Evolutionary conservation across 1,140 invertebrate genomes (phyloP).

Genomic region (Steinernema feltiae): DNA sequence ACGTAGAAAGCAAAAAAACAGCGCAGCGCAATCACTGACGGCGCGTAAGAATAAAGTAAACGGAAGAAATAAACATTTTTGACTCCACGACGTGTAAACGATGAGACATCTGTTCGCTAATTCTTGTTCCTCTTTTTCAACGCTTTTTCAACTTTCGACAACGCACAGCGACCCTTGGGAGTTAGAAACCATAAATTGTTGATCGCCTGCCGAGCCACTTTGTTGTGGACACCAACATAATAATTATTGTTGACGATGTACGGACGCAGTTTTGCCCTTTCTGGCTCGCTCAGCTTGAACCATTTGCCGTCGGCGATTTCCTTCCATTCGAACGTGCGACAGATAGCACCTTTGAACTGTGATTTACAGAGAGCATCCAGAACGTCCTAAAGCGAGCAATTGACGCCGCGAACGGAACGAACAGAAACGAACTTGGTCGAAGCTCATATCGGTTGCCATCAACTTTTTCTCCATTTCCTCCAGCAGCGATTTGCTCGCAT

Average conservation of each 20-base stretch:
- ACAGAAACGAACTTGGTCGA: conserved; percentile 40
- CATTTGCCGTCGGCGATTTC: conserved; percentile 51
- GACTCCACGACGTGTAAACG: neutral
- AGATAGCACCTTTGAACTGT: conserved; percentile 44
- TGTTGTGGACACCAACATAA: conserved; percentile 48
- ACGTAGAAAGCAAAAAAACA: no score
- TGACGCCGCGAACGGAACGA: neutral
- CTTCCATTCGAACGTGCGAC: conserved; percentile 44
- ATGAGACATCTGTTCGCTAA: neutral
- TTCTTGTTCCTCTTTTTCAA: conserved; percentile 9
- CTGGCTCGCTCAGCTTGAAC: conserved; percentile 49
- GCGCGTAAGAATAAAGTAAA: no score
- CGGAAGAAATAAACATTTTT: neutral
- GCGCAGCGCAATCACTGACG: no score
- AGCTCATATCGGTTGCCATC: conserved; percentile 20
- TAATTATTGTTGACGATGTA: conserved; percentile 52
- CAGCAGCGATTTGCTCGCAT: conserved; percentile 37
- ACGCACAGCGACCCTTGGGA: neutral
- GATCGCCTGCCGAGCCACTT: conserved; percentile 40
- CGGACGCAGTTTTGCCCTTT: conserved; percentile 33
- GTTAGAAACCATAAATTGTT: conserved; percentile 17
- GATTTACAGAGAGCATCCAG: conserved; percentile 41
- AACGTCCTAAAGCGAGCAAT: conserved; percentile 35
- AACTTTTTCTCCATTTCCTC: conserved; percentile 34
- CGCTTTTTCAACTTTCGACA: neutral